Conservation (phyloP, 2,113 vertebrate genomes). For the Pseudonaja textilis region DNA sequence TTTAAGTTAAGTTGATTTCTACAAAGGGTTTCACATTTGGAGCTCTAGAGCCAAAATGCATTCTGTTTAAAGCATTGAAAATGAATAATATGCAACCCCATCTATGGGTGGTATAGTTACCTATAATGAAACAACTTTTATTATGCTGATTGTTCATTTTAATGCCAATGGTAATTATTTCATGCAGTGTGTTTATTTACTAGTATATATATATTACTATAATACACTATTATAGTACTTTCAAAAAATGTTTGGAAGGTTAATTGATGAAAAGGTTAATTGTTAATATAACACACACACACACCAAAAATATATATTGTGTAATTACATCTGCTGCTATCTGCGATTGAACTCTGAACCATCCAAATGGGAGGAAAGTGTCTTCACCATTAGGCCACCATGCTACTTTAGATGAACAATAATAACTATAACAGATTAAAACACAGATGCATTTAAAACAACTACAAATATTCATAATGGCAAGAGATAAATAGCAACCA, state of each 20-base stretch:
- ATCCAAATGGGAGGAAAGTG: too few relatives aligned
- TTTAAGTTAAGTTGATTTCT: constrained; percentile 19
- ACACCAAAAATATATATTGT: too few relatives aligned
- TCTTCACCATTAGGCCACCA: too few relatives aligned
- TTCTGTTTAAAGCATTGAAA: neutral
- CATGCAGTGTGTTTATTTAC: neutral
- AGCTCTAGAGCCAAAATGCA: neutral
- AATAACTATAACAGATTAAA: neutral
- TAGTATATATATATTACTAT: neutral
- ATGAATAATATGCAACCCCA: neutral
- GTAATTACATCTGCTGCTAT: too few relatives aligned
- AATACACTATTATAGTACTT: neutral
- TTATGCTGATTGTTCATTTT: neutral
- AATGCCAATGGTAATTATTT: neutral
- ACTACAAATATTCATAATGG: neutral
- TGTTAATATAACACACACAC: neutral
- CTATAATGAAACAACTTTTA: neutral
- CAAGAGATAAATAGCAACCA: neutral
- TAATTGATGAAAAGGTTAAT: neutral
- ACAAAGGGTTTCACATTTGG: neutral
- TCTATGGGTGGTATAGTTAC: neutral
- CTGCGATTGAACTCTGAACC: too few relatives aligned
- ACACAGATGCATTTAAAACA: neutral
- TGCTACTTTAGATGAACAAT: neutral
- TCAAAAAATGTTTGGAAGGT: neutral